Conservation (phyloP, 2,113 vertebrate genomes). For the Gallinago jamesoni region DNA sequence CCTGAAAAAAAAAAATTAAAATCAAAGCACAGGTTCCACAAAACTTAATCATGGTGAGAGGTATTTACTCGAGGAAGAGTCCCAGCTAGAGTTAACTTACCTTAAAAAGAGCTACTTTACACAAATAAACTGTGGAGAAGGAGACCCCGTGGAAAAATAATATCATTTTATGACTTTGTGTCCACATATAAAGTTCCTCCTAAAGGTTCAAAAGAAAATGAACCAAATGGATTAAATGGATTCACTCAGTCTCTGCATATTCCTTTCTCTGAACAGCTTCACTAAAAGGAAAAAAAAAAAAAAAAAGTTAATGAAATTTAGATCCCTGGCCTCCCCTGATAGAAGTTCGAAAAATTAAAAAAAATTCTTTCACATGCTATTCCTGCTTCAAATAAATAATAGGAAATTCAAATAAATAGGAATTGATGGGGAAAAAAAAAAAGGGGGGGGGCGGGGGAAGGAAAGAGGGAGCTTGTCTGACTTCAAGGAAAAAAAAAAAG, state of each 20-base stretch:
- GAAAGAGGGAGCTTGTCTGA: background rate
- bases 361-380: background rate
- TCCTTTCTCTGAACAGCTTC: background rate
- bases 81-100: background rate
- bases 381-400: background rate
- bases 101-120: background rate
- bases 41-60: fast-evolving
- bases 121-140: background rate
- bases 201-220: background rate
- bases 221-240: background rate
- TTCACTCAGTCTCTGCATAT: background rate
- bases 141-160: background rate
- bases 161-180: background rate
- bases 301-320: background rate
- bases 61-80: background rate
- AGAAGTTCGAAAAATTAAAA: background rate
- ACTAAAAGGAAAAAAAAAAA: background rate
- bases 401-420: background rate
- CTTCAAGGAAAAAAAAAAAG: background rate
- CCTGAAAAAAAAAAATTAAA: background rate
- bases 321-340: background rate
- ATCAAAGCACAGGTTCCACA: background rate
- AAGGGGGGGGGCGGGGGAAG: background rate
- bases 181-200: background rate
- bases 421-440: background rate